Evolutionary conservation across 2,888 invertebrate species (phyloP), one percentile per base, ranked within the genome.

Genomic region (Agonopterix arenella): DNA sequence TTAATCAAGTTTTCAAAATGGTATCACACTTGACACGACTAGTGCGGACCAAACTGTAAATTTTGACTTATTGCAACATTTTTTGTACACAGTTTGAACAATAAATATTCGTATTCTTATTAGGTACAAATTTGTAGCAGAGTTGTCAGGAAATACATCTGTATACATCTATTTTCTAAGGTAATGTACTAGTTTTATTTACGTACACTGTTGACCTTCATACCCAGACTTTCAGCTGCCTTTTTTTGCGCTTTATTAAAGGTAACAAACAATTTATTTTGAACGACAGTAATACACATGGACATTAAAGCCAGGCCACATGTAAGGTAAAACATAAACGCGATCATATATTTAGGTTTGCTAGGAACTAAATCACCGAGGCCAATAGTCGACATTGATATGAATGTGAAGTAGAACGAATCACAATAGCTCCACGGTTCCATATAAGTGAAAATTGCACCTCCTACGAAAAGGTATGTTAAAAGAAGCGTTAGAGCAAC

Each of bases 381-480:
- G n/a, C 98, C 98, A 52, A 99, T 98, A 0, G 98, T 99, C 1
- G 97, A 96, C 93, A 98, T 96, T 0, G 98, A 97, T 63, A 98
- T 96, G 75, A 98, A 98, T 4, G 98, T 96, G 76, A 98, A 99
- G 80, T 99, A 99, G 76, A 99, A 97, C 0, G 98, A 94, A 53
- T 97, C 96, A 66, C 98, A 95, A 78, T 97, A 96, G n/a, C 91
- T 91, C 98, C 98, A 99, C 0, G 90, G 86, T 76, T 96, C 96
- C 91, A 93, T 93, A 11, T 92, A 71, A 37, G 91, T 92, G 67
- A 95, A 98, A 1, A 95, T 92, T 1, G 93, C 89, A 0, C 97
- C 96, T 0, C 98, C 98, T 11, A 95, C 78, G 52, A 97, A 91
- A 44, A 98, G 97, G 80, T 99, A 99, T 0, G 93, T 77, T 0